Evolutionary conservation across 2,888 invertebrate genomes (phyloP).

Genomic region (Drosophila parthenogenetica): DNA sequence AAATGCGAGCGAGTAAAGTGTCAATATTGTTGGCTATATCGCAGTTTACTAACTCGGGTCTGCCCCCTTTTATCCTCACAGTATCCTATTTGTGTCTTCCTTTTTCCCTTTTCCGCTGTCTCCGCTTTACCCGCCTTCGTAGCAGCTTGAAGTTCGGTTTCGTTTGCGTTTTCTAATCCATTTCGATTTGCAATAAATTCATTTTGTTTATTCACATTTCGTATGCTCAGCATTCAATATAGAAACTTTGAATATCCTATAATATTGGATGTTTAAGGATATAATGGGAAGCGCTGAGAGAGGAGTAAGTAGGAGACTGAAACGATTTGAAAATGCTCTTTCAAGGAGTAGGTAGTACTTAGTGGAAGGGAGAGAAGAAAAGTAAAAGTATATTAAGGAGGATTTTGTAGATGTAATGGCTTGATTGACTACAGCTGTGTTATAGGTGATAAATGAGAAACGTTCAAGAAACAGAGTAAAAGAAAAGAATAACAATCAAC

Average conservation of each 20-base stretch:
- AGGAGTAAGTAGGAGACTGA: neutral
- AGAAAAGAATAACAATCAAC: neutral
- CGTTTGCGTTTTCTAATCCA: conserved; percentile 53
- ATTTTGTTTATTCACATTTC: conserved; percentile 67
- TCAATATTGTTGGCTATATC: conserved; percentile 19
- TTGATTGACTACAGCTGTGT: too few species aligned
- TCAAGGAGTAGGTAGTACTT: neutral
- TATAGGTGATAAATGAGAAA: neutral
- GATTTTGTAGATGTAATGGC: too few species aligned
- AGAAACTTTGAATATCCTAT: conserved; percentile 19
- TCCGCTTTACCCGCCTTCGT: conserved; percentile 5
- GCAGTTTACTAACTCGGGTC: conserved; percentile 2
- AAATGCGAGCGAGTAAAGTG: conserved; percentile 16
- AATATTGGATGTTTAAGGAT: neutral
- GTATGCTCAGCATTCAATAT: conserved; percentile 40
- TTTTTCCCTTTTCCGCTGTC: neutral
- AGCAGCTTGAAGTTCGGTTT: conserved; percentile 19
- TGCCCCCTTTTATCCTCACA: neutral
- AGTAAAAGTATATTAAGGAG: too few species aligned
- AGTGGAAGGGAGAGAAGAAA: too few species aligned
- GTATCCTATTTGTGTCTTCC: too few species aligned
- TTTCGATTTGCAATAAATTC: conserved; percentile 82
- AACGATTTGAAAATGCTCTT: neutral
- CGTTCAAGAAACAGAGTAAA: neutral
- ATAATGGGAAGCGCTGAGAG: neutral